Percentiles rank a stretch among this genome's conserved stretches.
Evolutionary conservation across 2,113 vertebrate genomes (phyloP).

Genomic region (Okapia johnstoni): DNA sequence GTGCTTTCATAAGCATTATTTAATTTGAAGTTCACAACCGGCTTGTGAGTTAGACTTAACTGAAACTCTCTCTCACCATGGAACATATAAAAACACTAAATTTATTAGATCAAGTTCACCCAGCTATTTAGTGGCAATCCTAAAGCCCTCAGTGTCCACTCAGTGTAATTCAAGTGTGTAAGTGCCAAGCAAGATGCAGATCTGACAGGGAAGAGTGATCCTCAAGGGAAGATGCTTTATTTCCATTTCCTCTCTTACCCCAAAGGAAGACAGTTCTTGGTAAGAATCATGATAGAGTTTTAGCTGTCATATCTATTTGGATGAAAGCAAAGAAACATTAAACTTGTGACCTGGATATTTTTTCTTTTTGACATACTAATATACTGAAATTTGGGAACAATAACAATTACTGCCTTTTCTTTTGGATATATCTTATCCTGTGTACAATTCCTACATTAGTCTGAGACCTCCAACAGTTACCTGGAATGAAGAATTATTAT

Average conservation of each 20-base stretch:
- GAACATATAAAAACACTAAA: background rate
- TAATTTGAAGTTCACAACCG: constrained; percentile 17
- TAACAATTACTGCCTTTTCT: background rate
- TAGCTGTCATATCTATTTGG: background rate
- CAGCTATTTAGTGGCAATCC: background rate
- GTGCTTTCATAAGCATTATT: background rate
- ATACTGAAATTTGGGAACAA: background rate
- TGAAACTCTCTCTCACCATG: background rate
- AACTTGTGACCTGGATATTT: background rate
- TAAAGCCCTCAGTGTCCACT: background rate
- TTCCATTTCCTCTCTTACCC: background rate
- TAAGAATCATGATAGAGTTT: background rate
- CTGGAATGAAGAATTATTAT: background rate
- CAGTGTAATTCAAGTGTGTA: background rate
- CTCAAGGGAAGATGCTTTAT: background rate
- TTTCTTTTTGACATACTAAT: background rate
- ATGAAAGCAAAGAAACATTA: background rate
- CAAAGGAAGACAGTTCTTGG: background rate
- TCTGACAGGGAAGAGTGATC: background rate
- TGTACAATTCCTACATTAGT: background rate
- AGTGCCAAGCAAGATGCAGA: background rate
- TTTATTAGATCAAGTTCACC: background rate
- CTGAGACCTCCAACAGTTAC: background rate
- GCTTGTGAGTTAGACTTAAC: background rate
- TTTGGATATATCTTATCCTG: background rate